phyloP scores from a whole-genome alignment of 2,888 invertebrate genomes.

The Lepidocyrtoides sp. region DNA sequence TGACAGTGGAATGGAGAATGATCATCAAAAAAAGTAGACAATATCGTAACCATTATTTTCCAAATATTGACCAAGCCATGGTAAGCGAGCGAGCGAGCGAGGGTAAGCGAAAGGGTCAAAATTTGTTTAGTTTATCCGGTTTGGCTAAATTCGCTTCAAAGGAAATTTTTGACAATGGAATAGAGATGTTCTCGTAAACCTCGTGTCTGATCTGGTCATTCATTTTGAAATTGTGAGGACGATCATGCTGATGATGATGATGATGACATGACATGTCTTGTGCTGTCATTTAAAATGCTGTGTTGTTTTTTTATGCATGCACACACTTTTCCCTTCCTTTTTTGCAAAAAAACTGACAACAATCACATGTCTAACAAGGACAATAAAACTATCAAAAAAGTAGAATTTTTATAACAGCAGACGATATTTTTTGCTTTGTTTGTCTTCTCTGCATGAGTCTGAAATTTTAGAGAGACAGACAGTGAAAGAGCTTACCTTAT shows the following conservation, averaged over 20 bases:
- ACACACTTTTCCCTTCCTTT: slow-evolving; percentile 13
- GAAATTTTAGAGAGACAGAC: no score
- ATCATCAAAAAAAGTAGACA: not conserved
- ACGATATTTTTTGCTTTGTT: no score
- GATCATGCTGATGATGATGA: no score
- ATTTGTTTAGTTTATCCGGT: slow-evolving; percentile 54
- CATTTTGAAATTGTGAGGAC: slow-evolving; percentile 1
- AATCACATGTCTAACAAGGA: slow-evolving; percentile 46
- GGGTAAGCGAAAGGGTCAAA: no score
- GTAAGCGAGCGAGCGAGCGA: not conserved
- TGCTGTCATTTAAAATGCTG: slow-evolving; percentile 10
- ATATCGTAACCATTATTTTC: not conserved
- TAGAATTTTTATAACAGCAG: no score
- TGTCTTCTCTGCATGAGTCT: no score
- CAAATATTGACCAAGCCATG: slow-evolving; percentile 26
- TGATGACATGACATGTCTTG: slow-evolving; percentile 53
- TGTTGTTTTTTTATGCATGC: not conserved
- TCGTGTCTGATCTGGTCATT: not conserved
- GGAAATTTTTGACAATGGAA: not conserved
- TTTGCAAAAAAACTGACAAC: slow-evolving; percentile 11
- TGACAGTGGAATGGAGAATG: slow-evolving; percentile 1
- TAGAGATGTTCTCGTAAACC: slow-evolving; percentile 39
- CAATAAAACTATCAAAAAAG: slow-evolving; percentile 58
- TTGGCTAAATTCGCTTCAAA: not conserved
- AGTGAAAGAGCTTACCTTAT: slow-evolving; percentile 90